Percentiles rank a stretch among this genome's conserved stretches.
Conservation (phyloP, 2,797 vertebrate species). For the Neoniphon sammara region DNA sequence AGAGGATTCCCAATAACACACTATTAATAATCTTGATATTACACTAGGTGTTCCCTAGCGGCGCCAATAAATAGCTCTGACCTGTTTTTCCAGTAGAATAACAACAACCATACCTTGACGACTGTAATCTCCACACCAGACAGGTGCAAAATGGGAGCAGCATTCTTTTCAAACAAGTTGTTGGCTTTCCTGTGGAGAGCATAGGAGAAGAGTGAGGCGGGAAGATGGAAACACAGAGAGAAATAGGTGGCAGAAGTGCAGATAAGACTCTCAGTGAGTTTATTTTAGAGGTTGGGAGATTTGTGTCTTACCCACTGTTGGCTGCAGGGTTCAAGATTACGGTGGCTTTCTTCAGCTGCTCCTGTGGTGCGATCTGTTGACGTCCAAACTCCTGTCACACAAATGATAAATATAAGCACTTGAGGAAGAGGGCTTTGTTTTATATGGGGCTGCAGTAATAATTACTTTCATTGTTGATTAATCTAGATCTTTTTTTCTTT, state of each 20-base stretch:
- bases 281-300: background rate
- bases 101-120: slow-evolving; percentile 86
- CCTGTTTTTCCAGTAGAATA: background rate
- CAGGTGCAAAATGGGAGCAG: slow-evolving; percentile 95
- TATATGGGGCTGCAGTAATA: background rate
- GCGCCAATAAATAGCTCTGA: background rate
- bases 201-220: slow-evolving; percentile 17
- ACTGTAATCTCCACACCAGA: slow-evolving; percentile 93
- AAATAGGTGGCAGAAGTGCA: background rate
- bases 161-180: slow-evolving; percentile 97
- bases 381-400: slow-evolving; percentile 86
- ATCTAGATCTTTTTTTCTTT: too few relatives aligned
- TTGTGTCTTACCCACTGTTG: slow-evolving; percentile 85
- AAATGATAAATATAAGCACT: background rate
- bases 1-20: slow-evolving; percentile 29
- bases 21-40: background rate
- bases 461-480: too few relatives aligned
- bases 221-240: background rate
- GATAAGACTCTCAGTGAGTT: background rate
- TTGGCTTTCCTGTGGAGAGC: slow-evolving; percentile 89
- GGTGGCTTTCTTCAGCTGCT: slow-evolving; percentile 88
- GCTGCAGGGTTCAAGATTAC: slow-evolving; percentile 94
- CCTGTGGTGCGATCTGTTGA: slow-evolving; percentile 84
- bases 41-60: background rate
- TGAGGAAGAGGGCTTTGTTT: background rate